Percentiles rank a stretch among this genome's conserved stretches.
Evolutionary conservation across 2,888 invertebrate species (phyloP).

Genomic region (Megalurothrips usitatus): DNA sequence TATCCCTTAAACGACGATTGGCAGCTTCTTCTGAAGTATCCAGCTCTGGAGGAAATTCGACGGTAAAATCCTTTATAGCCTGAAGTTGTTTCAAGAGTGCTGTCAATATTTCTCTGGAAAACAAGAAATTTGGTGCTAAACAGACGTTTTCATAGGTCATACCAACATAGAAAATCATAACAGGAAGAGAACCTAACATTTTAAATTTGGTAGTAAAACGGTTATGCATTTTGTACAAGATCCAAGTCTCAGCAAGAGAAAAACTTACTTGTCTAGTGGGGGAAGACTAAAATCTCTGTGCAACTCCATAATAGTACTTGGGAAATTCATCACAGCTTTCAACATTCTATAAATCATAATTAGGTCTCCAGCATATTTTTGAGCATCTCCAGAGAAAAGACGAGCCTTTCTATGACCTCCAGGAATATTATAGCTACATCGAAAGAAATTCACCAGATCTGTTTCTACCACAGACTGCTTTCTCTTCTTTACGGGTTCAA

Average conservation of each 20-base stretch:
- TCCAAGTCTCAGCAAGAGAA: too few species aligned
- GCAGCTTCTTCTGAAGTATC: not conserved
- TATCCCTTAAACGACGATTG: not conserved
- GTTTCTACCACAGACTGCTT: not conserved
- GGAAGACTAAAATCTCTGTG: not conserved
- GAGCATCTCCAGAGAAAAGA: not conserved
- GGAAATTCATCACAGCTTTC: not conserved
- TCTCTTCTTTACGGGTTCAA: not conserved
- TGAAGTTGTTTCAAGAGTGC: not conserved
- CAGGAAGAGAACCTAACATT: not conserved
- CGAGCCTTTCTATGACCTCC: not conserved
- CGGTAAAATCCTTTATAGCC: too few species aligned
- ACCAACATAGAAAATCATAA: too few species aligned
- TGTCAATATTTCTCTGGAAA: not conserved
- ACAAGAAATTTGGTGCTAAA: not conserved
- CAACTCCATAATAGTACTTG: not conserved
- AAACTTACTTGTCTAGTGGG: not conserved
- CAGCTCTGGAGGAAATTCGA: not conserved
- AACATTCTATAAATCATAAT: not conserved
- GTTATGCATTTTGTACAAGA: not conserved
- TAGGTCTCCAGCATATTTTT: not conserved
- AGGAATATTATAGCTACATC: not conserved
- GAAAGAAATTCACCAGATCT: not conserved
- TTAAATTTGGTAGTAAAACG: not conserved
- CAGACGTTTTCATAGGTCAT: too few species aligned